These are phyloP conservation scores for Cydia amplana DNA, from an alignment of 1,140 invertebrate genomes.

Conservation along the genomic window DNA sequence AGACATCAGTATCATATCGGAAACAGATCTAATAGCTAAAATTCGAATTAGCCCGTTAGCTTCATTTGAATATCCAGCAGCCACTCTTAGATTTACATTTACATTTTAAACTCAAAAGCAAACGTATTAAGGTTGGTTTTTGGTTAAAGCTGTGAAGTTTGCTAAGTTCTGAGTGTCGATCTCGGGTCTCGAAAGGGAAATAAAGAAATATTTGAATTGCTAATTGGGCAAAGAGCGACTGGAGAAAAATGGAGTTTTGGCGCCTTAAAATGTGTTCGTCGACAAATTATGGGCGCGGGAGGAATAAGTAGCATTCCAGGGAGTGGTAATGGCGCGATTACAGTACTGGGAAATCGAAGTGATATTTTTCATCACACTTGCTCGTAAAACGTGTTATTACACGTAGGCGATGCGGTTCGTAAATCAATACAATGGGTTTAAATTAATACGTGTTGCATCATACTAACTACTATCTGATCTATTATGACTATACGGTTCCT, in stretches of 20 bases:
- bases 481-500: too few species aligned
- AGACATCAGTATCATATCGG: too few species aligned
- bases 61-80: not conserved
- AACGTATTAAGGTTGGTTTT: not conserved
- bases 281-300: not conserved
- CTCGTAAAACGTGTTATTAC: too few species aligned
- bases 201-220: constrained; percentile 42
- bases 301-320: not conserved
- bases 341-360: not conserved
- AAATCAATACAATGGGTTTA: too few species aligned
- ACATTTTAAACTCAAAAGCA: not conserved
- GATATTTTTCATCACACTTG: too few species aligned
- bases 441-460: too few species aligned
- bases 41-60: not conserved
- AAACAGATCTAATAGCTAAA: too few species aligned
- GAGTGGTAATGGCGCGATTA: not conserved
- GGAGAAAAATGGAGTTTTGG: constrained; percentile 17
- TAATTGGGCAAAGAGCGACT: constrained; percentile 32
- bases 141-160: not conserved
- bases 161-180: not conserved
- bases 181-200: constrained; percentile 31
- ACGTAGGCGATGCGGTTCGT: too few species aligned
- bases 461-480: too few species aligned
- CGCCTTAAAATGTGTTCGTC: constrained; percentile 1
- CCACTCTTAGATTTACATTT: not conserved